Conservation (phyloP, 2,888 invertebrate genomes). For the Venusia cambrica region DNA sequence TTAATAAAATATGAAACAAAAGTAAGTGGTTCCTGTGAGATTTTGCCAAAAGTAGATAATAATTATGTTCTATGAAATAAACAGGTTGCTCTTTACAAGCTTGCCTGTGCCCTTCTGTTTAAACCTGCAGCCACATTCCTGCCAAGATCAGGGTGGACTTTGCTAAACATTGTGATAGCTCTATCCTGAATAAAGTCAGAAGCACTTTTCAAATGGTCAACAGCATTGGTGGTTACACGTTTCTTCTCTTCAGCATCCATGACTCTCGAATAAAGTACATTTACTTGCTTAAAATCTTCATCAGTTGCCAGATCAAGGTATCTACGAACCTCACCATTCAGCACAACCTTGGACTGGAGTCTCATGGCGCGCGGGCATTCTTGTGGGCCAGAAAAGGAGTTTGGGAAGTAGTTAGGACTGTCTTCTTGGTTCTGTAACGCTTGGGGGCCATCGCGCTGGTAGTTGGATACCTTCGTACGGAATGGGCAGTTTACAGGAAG, state of each 20-base stretch:
- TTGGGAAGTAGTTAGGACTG: constrained; percentile 98
- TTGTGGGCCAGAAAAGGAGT: constrained; percentile 95
- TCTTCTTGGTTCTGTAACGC: constrained; percentile 89
- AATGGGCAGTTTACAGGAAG: constrained; percentile 98
- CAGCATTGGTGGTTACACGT: constrained; percentile 90
- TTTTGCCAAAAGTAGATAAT: too few species aligned
- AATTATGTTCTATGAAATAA: too few species aligned
- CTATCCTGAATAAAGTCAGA: constrained; percentile 93
- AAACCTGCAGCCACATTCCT: constrained; percentile 85
- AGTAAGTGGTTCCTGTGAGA: too few species aligned
- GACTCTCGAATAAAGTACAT: constrained; percentile 89
- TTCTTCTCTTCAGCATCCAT: constrained; percentile 87
- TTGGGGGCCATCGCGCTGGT: constrained; percentile 94
- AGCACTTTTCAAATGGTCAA: constrained; percentile 87
- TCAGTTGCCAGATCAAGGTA: constrained; percentile 89
- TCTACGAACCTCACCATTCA: constrained; percentile 89
- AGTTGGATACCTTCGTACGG: constrained; percentile 84
- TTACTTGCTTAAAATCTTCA: constrained; percentile 94
- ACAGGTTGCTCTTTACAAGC: constrained; percentile 78
- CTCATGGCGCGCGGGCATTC: constrained; percentile 83
- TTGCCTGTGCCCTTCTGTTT: constrained; percentile 78
- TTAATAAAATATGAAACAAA: too few species aligned
- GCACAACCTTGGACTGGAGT: constrained; percentile 71
- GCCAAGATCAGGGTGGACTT: constrained; percentile 91
- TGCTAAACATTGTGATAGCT: constrained; percentile 90